Percentiles rank a stretch among this genome's conserved stretches.
Evolutionary conservation across 2,797 vertebrate genomes (phyloP).

Genomic region (Coccyzus lansbergi): DNA sequence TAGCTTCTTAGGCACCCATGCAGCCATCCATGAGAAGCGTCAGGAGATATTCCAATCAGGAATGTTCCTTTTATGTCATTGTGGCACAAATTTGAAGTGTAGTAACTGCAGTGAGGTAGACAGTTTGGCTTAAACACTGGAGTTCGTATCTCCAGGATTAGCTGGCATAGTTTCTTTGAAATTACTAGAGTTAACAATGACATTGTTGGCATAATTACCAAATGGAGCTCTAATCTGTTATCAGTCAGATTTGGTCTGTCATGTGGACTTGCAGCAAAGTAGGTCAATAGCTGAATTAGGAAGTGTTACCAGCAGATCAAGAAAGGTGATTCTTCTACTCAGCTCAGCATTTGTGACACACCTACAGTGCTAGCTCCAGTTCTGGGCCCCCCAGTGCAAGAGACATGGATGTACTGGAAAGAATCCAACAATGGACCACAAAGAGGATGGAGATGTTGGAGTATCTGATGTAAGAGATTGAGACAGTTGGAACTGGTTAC

Average conservation of each 20-base stretch:
- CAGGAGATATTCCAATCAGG: background rate
- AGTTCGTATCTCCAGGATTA: background rate
- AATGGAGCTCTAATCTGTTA: background rate
- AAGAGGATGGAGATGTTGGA: background rate
- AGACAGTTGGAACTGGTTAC: background rate
- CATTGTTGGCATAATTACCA: background rate
- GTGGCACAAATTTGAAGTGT: background rate
- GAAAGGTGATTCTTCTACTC: background rate
- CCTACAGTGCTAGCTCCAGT: background rate
- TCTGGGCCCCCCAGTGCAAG: background rate
- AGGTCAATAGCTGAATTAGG: background rate
- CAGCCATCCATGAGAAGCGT: background rate
- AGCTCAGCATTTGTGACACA: background rate
- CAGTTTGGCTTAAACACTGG: background rate
- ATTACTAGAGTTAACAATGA: background rate
- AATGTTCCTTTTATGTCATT: background rate
- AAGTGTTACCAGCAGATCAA: background rate
- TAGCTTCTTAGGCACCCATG: background rate
- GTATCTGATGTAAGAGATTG: background rate
- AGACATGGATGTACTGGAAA: background rate
- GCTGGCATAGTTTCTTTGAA: background rate
- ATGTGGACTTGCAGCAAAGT: background rate
- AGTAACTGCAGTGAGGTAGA: background rate
- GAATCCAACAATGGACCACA: background rate
- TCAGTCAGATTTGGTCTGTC: background rate